phyloP scores from a whole-genome alignment of 1,140 invertebrate species.

The Brachionus calyciflorus region DNA sequence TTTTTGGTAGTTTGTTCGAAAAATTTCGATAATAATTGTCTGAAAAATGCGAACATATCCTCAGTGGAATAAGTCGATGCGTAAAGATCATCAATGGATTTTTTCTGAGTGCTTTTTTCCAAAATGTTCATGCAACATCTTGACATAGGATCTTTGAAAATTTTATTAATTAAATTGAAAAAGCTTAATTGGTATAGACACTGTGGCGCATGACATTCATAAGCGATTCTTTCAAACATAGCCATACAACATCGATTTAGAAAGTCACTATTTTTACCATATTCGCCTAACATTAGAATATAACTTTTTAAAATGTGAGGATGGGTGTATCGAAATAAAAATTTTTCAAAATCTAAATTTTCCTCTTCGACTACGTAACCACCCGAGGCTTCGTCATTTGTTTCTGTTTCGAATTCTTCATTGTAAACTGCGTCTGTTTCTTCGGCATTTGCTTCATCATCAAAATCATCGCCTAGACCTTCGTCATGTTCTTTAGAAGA shows the following conservation, averaged over 20 bases:
- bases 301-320: constrained; percentile 26
- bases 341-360: constrained; percentile 41
- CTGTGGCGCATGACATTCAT: constrained; percentile 36
- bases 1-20: constrained; percentile 40
- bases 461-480: constrained; percentile 21
- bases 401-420: constrained; percentile 4
- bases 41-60: constrained; percentile 43
- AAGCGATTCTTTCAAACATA: constrained; percentile 39
- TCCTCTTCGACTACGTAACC: constrained; percentile 27
- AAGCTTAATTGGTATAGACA: constrained; percentile 37
- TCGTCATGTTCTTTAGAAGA: constrained; percentile 22
- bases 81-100: constrained; percentile 32
- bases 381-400: not conserved
- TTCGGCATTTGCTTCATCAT: not conserved
- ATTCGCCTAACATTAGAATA: constrained; percentile 39
- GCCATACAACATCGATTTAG: constrained; percentile 37
- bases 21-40: constrained; percentile 40
- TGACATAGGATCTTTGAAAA: constrained; percentile 40
- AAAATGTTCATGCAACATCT: constrained; percentile 36
- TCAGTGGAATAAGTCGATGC: constrained; percentile 34
- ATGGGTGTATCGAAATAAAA: constrained; percentile 39
- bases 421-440: constrained; percentile 1
- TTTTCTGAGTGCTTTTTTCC: constrained; percentile 30
- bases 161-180: constrained; percentile 43
- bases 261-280: constrained; percentile 37